Conservation (phyloP, 1,140 invertebrate genomes). For the Metopolophium dirhodum region DNA sequence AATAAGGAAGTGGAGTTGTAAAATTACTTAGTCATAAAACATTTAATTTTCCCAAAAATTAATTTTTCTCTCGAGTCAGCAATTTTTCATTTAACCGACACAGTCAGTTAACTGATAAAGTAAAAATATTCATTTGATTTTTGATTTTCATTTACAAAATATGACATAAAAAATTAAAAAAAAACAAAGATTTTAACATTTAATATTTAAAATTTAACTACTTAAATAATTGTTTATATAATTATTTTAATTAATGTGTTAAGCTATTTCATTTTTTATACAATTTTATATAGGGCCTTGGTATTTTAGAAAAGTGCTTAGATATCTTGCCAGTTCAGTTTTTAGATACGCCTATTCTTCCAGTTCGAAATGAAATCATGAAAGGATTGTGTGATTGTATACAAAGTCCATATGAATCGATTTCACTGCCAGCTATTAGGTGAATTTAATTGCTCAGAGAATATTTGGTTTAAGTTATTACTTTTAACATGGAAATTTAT, state of each 20-base stretch:
- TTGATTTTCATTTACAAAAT: background rate
- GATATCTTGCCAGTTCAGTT: background rate
- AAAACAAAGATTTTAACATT: background rate
- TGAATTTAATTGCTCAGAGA: background rate
- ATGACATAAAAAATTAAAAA: background rate
- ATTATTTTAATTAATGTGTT: background rate
- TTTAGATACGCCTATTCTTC: background rate
- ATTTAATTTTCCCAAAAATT: too few species aligned
- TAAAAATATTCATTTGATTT: background rate
- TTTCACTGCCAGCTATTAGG: constrained; percentile 20
- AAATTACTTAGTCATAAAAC: too few species aligned
- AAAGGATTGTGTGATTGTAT: constrained; percentile 33
- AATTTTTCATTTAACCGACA: background rate
- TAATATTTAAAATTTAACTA: background rate
- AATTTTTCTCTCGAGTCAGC: background rate
- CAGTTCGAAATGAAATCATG: constrained; percentile 15
- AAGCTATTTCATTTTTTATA: too few species aligned
- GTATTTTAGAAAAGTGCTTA: constrained; percentile 23
- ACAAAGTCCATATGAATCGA: constrained; percentile 28
- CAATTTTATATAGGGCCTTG: background rate
- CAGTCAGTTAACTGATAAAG: background rate
- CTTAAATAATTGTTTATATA: background rate
- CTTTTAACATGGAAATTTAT: background rate
- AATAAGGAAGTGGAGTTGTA: too few species aligned
- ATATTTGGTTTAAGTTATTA: background rate